Evolutionary conservation across 35 echinoderm and acorn worm genomes (phyloP).

Genomic region (Diadema setosum): DNA sequence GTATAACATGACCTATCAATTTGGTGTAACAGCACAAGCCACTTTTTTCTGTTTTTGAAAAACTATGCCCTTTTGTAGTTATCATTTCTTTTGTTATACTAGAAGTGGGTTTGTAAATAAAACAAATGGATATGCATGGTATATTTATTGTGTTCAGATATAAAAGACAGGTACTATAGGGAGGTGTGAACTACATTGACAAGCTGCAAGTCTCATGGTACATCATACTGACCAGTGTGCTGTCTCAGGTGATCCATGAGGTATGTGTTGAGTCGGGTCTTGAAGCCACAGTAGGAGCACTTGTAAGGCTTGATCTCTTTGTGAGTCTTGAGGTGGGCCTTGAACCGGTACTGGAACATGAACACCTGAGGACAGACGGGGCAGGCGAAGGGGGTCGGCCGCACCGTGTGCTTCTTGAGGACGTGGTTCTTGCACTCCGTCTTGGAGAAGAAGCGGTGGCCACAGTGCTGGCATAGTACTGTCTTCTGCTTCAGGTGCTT

Average conservation of each 20-base stretch:
- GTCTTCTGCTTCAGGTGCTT: constrained; percentile 60
- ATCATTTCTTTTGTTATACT: too few species aligned
- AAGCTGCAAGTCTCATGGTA: background rate
- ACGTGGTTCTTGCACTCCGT: constrained; percentile 59
- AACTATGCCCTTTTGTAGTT: too few species aligned
- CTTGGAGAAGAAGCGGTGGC: constrained; percentile 70
- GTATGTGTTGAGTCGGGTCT: constrained; percentile 46
- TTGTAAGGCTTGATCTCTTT: constrained; percentile 67
- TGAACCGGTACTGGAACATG: constrained; percentile 61
- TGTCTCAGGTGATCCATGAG: constrained; percentile 51
- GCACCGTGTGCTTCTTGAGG: constrained; percentile 25
- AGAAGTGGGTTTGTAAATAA: too few species aligned
- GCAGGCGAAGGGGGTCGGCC: constrained; percentile 58
- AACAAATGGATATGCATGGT: too few species aligned
- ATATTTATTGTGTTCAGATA: too few species aligned
- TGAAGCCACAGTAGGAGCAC: constrained; percentile 60
- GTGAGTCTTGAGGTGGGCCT: constrained; percentile 74
- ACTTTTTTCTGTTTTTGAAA: too few species aligned
- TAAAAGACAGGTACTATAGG: too few species aligned
- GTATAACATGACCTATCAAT: too few species aligned
- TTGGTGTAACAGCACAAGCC: too few species aligned
- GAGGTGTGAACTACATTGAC: too few species aligned
- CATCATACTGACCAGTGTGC: constrained; percentile 65
- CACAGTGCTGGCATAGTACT: constrained; percentile 57
- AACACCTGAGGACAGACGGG: constrained; percentile 58